Evolutionary conservation across 2,888 invertebrate species (phyloP).

Genomic region (Lithosia quadra): DNA sequence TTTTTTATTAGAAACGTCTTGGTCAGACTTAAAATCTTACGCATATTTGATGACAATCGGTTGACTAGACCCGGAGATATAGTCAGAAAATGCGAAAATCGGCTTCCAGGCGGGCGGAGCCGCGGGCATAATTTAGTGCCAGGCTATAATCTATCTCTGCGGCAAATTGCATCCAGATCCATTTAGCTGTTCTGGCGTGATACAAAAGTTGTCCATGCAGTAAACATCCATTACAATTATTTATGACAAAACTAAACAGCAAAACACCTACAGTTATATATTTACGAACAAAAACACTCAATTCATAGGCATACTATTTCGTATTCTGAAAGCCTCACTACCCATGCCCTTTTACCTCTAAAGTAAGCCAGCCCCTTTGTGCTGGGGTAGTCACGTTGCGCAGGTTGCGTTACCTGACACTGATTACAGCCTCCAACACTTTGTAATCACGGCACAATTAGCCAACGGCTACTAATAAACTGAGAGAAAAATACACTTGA

Average conservation of each 20-base stretch:
- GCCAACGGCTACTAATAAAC: constrained; percentile 37
- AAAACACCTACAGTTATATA: too few relatives aligned
- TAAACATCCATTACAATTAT: too few relatives aligned
- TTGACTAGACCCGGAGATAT: too few relatives aligned
- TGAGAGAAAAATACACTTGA: constrained; percentile 32
- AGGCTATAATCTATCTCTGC: too few relatives aligned
- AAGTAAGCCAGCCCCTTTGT: constrained; percentile 20
- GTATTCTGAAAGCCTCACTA: constrained; percentile 13
- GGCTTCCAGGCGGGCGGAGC: too few relatives aligned
- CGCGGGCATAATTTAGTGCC: too few relatives aligned
- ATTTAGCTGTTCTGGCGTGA: neutral
- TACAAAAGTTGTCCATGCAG: too few relatives aligned
- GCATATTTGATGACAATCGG: too few relatives aligned
- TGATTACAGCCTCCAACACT: constrained; percentile 56
- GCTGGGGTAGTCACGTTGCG: constrained; percentile 10
- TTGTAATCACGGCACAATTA: constrained; percentile 55
- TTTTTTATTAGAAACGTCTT: too few relatives aligned
- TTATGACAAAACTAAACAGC: too few relatives aligned
- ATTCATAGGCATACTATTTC: constrained; percentile 8
- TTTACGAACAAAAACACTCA: neutral
- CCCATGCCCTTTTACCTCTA: constrained; percentile 13
- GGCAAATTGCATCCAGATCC: neutral
- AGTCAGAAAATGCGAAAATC: too few relatives aligned
- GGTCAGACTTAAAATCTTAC: too few relatives aligned
- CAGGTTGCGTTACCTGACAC: constrained; percentile 49